Evolutionary conservation across 2,113 vertebrate genomes (phyloP).

Genomic region (Acanthisitta chloris): DNA sequence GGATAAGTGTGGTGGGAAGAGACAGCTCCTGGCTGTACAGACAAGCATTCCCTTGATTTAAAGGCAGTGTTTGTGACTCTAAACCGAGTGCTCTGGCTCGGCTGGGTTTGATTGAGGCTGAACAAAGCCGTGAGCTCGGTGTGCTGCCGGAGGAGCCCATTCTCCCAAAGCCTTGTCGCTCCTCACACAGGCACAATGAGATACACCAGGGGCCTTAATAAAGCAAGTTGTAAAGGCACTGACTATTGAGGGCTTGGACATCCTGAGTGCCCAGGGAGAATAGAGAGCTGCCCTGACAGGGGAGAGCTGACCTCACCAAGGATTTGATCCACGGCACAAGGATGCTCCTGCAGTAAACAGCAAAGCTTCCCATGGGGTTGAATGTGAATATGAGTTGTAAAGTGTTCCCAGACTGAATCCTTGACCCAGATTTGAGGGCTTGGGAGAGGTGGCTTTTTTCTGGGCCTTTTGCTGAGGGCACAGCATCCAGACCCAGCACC

Average conservation of each 20-base stretch:
- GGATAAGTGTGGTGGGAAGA: neutral
- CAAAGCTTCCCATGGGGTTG: neutral
- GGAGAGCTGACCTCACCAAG: neutral
- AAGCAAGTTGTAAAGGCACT: neutral
- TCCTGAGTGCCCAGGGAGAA: neutral
- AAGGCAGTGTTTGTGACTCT: neutral
- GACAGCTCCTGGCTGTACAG: neutral
- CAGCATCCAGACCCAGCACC: neutral
- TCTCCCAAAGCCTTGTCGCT: neutral
- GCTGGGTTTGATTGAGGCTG: neutral
- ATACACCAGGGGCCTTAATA: neutral
- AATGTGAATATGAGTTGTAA: accelerated
- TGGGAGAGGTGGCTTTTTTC: neutral
- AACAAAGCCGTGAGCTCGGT: neutral
- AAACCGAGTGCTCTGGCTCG: neutral
- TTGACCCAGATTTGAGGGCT: accelerated
- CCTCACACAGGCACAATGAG: neutral
- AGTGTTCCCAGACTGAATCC: neutral
- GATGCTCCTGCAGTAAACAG: neutral
- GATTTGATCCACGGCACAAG: neutral
- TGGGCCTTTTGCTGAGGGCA: neutral
- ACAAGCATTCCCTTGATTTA: slow-evolving; percentile 32
- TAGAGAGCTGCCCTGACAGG: neutral
- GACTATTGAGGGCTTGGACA: neutral
- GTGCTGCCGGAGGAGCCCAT: neutral